Evolutionary conservation across 2,113 vertebrate species (phyloP).

Genomic region (Dolichotis patagonum): DNA sequence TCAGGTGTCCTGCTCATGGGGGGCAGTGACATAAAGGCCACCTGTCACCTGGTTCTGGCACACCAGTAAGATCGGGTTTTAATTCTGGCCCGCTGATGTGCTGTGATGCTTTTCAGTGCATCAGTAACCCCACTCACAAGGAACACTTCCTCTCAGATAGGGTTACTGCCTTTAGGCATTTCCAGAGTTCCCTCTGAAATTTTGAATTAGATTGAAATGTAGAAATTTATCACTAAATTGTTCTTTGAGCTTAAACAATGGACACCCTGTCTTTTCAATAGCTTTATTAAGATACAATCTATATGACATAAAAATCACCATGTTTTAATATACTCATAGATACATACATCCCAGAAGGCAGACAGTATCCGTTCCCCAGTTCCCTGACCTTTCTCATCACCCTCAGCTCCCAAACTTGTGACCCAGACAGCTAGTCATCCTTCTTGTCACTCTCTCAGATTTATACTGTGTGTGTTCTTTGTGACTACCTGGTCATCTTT

Average conservation of each 20-base stretch:
- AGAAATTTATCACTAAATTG: conserved; percentile 24
- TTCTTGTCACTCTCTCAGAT: background rate
- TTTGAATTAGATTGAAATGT: background rate
- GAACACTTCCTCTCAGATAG: background rate
- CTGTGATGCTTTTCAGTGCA: background rate
- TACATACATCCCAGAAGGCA: background rate
- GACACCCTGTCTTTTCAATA: background rate
- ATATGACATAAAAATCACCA: background rate
- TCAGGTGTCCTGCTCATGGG: background rate
- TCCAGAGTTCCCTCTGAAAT: background rate
- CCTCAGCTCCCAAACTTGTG: background rate
- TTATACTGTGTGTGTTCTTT: background rate
- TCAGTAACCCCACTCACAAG: background rate
- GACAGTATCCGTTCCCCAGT: background rate
- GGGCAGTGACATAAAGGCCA: background rate
- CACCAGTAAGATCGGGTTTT: background rate
- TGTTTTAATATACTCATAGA: background rate
- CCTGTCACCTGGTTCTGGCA: background rate
- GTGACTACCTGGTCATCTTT: background rate
- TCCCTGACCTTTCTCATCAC: no score
- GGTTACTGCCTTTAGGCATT: background rate
- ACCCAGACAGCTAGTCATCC: background rate
- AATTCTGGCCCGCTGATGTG: background rate
- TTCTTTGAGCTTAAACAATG: background rate
- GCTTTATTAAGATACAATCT: background rate